Base-by-base conservation (phyloP, 1,140 invertebrate genomes). In the Hylaeus volcanicus region DNA sequence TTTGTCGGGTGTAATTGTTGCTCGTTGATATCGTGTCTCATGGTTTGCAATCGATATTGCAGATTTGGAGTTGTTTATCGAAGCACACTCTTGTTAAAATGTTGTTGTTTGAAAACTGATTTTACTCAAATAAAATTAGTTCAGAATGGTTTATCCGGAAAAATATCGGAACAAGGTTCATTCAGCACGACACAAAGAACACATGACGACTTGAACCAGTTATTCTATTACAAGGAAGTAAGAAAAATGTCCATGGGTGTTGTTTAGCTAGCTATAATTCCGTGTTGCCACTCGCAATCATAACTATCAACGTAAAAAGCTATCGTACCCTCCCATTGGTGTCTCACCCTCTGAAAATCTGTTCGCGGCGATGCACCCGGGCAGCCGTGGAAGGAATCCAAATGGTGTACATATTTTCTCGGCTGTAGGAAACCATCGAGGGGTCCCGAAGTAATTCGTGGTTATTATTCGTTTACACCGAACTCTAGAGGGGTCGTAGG, bases 381-480 rank as follows among this genome's bases (percentile, higher is more conserved):
- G 11, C n/a, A 12, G 45, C 61, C 60, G 15, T n/a, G 69, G 56
- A 73, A 81, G 77, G 74, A 86, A 84, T 88, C 82, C 72, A 74
- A 86, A 88, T 85, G 86, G 86, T 26, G 60, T 64, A 79, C 72
- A 88, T 88, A 87, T 88, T 88, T 88, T 83, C 85, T 85, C 61
- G 74, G 55, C 64, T n/a, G 48, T 53, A 74, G 74, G 48, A 86
- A 69, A 75, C 48, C 51, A 43, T 26, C 58, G 66, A 81, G 65
- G 74, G 76, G 80, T 79, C 61, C 79, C 48, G 45, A n/a, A 45
- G 87, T 89, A 89, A 92, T 92, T 92, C 89, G 87, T 88, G 89
- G 89, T 92, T 92, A 91, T 91, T 91, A 91, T 92, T 91, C 90
- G 88, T 91, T 90, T 89, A 86, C 88, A 88, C 71, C 79, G 60